These are phyloP conservation scores for Muntiacus muntjak DNA, from an alignment of 2,113 vertebrate species.

Conservation along the genomic window DNA sequence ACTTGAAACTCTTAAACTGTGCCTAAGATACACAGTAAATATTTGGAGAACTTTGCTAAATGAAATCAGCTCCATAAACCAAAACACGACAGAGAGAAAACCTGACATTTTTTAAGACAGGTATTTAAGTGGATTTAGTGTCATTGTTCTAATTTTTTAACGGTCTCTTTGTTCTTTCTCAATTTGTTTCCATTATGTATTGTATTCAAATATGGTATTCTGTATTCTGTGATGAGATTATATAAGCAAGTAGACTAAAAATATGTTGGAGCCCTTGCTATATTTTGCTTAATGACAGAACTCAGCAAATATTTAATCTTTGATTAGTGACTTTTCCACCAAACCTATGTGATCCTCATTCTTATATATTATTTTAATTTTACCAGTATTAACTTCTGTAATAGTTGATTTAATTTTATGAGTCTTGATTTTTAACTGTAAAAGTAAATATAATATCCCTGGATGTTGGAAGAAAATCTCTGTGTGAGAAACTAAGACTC, in stretches of 20 bases:
- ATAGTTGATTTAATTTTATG: not conserved
- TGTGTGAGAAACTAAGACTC: not conserved
- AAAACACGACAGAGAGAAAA: not conserved
- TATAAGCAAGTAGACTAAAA: not conserved
- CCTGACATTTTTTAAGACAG: not conserved
- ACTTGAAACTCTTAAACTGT: not conserved
- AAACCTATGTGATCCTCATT: not conserved
- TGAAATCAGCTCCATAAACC: not conserved
- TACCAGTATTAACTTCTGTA: not conserved
- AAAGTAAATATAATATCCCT: not conserved
- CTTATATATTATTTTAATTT: not conserved
- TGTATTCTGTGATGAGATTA: not conserved
- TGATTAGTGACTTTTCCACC: not conserved
- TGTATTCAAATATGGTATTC: not conserved
- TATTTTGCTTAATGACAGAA: not conserved
- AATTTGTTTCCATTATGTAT: not conserved
- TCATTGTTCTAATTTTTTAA: not conserved
- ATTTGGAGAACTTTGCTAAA: not conserved
- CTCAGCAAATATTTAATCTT: slow-evolving; percentile 14
- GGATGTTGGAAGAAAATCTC: not conserved
- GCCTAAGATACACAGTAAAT: not conserved
- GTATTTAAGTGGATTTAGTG: not conserved
- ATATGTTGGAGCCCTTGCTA: not conserved
- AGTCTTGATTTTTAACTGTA: not conserved
- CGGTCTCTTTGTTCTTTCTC: not conserved